A percentile compares a stretch with the other conserved stretches of the same genome.
These are phyloP conservation scores for Netelia inedita DNA, from an alignment of 2,888 invertebrate species.

Conservation along the genomic window DNA sequence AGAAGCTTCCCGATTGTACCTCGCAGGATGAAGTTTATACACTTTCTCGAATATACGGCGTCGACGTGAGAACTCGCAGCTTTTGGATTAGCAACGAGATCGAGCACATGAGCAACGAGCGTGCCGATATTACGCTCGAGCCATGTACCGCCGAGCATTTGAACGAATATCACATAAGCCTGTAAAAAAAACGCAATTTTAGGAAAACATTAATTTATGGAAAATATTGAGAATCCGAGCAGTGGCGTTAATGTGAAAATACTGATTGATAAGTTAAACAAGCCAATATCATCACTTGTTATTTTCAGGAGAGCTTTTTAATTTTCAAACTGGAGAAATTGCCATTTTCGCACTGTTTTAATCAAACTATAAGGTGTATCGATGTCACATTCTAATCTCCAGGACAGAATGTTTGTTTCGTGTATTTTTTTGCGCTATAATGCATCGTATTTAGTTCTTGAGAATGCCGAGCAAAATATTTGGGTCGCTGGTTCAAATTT, in stretches of 20 bases:
- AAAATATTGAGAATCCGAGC: background rate
- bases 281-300: background rate
- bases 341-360: too few species aligned
- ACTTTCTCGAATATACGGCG: slow-evolving; percentile 98
- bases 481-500: too few species aligned
- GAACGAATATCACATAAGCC: slow-evolving; percentile 98
- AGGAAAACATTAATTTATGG: slow-evolving; percentile 38
- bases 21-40: slow-evolving; percentile 97
- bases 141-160: slow-evolving; percentile 97
- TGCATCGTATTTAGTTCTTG: too few species aligned
- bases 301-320: too few species aligned
- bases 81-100: slow-evolving; percentile 97
- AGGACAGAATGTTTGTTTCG: too few species aligned
- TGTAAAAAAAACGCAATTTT: slow-evolving; percentile 83
- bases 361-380: too few species aligned
- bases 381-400: too few species aligned
- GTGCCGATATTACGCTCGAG: slow-evolving; percentile 95
- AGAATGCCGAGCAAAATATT: too few species aligned
- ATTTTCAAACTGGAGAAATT: too few species aligned
- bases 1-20: slow-evolving; percentile 97
- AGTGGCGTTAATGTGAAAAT: slow-evolving; percentile 8
- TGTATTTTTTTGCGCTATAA: too few species aligned
- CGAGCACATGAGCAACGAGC: slow-evolving; percentile 95
- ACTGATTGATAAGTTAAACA: background rate
- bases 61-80: slow-evolving; percentile 98